Evolutionary conservation across 2,113 vertebrate species (phyloP).

Genomic region (Climacteris rufus): DNA sequence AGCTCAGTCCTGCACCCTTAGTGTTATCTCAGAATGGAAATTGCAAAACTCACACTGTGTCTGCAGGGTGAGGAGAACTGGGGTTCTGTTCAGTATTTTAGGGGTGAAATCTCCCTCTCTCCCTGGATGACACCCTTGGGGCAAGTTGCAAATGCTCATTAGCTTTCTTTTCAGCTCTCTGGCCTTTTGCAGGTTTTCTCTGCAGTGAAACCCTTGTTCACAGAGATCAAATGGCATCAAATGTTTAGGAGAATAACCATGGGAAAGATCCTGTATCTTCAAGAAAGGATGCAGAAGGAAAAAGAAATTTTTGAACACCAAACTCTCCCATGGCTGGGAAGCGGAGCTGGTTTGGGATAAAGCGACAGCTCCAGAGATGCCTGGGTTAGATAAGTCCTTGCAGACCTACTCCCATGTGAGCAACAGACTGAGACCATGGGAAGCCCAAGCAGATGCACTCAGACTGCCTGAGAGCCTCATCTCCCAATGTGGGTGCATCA

Average conservation of each 20-base stretch:
- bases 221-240: background rate
- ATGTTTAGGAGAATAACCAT: background rate
- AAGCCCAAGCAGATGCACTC: background rate
- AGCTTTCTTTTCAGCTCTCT: background rate
- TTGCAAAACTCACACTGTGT: fast-evolving
- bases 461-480: background rate
- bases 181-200: background rate
- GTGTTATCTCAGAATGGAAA: background rate
- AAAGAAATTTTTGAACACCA: background rate
- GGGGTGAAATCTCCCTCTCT: background rate
- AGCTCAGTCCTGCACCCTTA: background rate
- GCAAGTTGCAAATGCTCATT: background rate
- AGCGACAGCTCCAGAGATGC: background rate
- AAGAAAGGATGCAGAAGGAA: background rate
- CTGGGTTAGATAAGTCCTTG: background rate
- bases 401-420: background rate
- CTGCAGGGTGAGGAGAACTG: background rate
- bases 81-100: background rate
- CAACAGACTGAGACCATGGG: background rate
- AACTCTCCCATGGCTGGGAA: background rate
- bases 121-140: background rate
- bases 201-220: background rate
- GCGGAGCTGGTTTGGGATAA: background rate
- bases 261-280: background rate
- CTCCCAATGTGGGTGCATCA: background rate